phyloP scores from a whole-genome alignment of 2,888 invertebrate genomes.

The Eurois occulta region DNA sequence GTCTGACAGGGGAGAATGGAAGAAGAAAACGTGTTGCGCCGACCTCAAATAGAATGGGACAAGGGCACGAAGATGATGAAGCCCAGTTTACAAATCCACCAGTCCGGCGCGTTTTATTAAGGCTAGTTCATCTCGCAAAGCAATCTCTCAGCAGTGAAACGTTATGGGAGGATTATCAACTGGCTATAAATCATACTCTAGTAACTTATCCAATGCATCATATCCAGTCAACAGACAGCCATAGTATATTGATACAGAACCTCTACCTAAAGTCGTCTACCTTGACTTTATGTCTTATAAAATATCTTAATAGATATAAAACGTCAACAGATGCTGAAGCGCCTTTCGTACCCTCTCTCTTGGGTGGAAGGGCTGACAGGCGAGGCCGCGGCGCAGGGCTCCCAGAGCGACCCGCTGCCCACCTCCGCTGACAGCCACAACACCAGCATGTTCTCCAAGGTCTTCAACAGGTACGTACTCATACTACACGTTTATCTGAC shows the following conservation, averaged over 20 bases:
- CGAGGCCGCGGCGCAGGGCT: conserved; percentile 89
- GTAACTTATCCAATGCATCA: background rate
- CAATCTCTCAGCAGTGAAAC: background rate
- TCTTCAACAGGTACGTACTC: conserved; percentile 94
- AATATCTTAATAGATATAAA: background rate
- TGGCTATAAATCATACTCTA: background rate
- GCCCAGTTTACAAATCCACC: background rate
- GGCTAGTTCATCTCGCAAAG: background rate
- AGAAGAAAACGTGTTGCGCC: no score
- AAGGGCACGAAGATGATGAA: background rate
- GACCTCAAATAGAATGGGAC: no score
- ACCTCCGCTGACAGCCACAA: conserved; percentile 92
- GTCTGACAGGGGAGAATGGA: no score
- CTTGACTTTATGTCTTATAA: background rate
- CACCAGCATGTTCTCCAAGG: conserved; percentile 96
- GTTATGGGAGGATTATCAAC: background rate
- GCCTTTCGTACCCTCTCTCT: conserved; percentile 96
- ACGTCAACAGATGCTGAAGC: conserved; percentile 94
- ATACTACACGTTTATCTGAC: background rate
- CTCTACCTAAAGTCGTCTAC: background rate
- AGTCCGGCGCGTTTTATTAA: background rate
- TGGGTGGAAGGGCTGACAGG: conserved; percentile 97
- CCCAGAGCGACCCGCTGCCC: conserved; percentile 90
- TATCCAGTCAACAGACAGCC: background rate
- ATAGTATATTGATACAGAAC: background rate